Evolutionary conservation across 2,888 invertebrate genomes (phyloP).

Genomic region (Monopis laevigella): DNA sequence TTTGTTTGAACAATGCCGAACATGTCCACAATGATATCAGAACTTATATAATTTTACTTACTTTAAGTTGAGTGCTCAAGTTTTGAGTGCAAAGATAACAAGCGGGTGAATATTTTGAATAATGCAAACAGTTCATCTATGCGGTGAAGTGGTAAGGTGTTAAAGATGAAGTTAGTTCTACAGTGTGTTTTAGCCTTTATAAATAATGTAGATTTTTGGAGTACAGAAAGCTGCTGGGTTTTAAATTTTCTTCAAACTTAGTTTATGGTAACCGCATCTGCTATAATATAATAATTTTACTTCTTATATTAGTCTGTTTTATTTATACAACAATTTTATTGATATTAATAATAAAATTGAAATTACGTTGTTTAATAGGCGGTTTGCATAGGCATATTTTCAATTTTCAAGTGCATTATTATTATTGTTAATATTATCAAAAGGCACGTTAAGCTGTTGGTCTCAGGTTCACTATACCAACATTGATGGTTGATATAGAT

Average conservation of each 20-base stretch:
- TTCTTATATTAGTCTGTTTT: too few relatives aligned
- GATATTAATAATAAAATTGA: too few relatives aligned
- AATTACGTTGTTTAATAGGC: too few relatives aligned
- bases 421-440: too few relatives aligned
- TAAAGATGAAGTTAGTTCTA: conserved; percentile 27
- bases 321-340: too few relatives aligned
- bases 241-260: background rate
- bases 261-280: background rate
- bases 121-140: conserved; percentile 27
- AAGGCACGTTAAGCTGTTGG: too few relatives aligned
- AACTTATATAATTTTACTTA: conserved; percentile 31
- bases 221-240: background rate
- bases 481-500: too few relatives aligned
- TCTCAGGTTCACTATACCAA: too few relatives aligned
- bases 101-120: conserved; percentile 41
- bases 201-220: conserved; percentile 6
- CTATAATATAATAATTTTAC: too few relatives aligned
- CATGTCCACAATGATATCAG: conserved; percentile 6
- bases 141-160: conserved; percentile 20
- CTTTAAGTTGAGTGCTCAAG: conserved; percentile 38
- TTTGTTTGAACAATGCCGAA: too few relatives aligned
- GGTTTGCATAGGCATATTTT: too few relatives aligned
- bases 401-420: too few relatives aligned
- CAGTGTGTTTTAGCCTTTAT: conserved; percentile 15
- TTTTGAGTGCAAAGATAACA: conserved; percentile 54